A percentile compares a stretch with the other conserved stretches of the same genome.
These are phyloP conservation scores for Ecliptopera silaceata DNA, from an alignment of 2,888 invertebrate species.

Conservation along the genomic window DNA sequence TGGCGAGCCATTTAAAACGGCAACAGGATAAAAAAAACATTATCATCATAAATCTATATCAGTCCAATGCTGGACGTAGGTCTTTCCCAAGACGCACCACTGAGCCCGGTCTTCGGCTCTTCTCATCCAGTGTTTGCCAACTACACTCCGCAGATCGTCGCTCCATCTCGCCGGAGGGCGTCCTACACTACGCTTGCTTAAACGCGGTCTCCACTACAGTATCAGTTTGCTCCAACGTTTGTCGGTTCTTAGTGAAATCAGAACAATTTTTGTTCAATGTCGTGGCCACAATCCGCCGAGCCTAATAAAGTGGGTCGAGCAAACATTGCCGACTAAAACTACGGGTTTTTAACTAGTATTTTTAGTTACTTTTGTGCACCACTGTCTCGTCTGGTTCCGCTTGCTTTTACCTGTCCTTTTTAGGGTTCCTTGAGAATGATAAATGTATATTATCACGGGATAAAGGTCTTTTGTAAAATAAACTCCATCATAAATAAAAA, in stretches of 20 bases:
- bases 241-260: no score
- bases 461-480: not conserved
- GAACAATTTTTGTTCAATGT: constrained; percentile 30
- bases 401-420: constrained; percentile 42
- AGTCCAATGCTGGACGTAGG: no score
- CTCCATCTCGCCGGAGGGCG: no score
- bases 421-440: constrained; percentile 4
- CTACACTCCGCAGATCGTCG: no score
- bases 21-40: no score
- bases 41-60: no score
- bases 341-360: constrained; percentile 75
- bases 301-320: constrained; percentile 78
- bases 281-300: constrained; percentile 51
- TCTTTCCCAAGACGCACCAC: no score
- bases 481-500: not conserved
- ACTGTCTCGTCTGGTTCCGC: constrained; percentile 54
- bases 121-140: no score
- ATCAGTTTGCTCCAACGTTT: no score
- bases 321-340: constrained; percentile 72
- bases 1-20: not conserved
- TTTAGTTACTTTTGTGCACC: constrained; percentile 68
- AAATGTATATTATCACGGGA: not conserved
- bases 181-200: no score
- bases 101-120: no score
- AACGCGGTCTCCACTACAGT: no score